Evolutionary conservation across 2,797 vertebrate species (phyloP).

Genomic region (Centroberyx gerrardi): DNA sequence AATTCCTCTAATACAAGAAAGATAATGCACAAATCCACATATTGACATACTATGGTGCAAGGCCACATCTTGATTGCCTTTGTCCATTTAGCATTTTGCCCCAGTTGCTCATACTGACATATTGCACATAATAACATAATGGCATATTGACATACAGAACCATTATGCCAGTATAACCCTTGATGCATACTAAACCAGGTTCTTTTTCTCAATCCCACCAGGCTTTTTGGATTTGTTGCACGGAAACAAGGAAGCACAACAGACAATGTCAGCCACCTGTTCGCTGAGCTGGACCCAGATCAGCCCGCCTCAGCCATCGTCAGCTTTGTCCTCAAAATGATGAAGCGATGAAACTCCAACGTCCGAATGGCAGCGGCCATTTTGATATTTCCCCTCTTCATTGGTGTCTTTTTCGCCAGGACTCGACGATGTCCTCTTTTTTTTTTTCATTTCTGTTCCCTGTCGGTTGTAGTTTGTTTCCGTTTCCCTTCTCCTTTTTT

Average conservation of each 20-base stretch:
- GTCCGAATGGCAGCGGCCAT: slow-evolving; percentile 78
- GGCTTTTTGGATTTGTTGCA: slow-evolving; percentile 97
- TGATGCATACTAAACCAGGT: not conserved
- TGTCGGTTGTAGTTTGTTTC: slow-evolving; percentile 10
- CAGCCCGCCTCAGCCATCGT: slow-evolving; percentile 95
- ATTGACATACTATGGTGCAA: not conserved
- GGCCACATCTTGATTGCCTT: not conserved
- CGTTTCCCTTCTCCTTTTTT: slow-evolving; percentile 52
- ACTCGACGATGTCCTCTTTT: slow-evolving; percentile 55
- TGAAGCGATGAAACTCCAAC: slow-evolving; percentile 85
- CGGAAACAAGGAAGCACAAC: slow-evolving; percentile 98
- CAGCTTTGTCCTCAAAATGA: slow-evolving; percentile 95
- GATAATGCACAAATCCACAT: not conserved
- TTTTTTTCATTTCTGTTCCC: slow-evolving; percentile 13
- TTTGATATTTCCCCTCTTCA: slow-evolving; percentile 59
- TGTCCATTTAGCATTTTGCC: no score
- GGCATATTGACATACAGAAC: not conserved
- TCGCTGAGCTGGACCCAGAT: slow-evolving; percentile 95
- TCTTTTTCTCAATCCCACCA: slow-evolving; percentile 58
- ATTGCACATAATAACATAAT: not conserved
- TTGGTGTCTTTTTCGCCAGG: slow-evolving; percentile 63
- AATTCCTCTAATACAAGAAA: not conserved
- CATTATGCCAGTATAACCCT: not conserved
- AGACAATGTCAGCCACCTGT: slow-evolving; percentile 98
- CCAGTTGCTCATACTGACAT: no score